Evolutionary conservation across 1,140 invertebrate species (phyloP).

Genomic region (Eriosoma lanigerum): DNA sequence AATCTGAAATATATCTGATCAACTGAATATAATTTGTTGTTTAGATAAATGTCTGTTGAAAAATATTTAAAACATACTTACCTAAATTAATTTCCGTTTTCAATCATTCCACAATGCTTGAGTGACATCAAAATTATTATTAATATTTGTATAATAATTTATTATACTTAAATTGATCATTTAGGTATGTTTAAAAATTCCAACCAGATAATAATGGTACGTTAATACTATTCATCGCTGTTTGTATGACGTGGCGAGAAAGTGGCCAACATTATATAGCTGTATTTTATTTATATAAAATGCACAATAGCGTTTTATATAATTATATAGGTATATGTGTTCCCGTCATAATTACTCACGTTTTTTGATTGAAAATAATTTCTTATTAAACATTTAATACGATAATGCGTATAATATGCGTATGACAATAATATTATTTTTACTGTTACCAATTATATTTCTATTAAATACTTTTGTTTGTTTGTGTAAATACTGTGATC

Average conservation of each 20-base stretch:
- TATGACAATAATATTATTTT: neutral
- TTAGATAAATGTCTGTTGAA: too few relatives aligned
- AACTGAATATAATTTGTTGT: too few relatives aligned
- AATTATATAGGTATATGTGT: neutral
- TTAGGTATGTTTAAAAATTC: neutral
- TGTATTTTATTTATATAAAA: constrained; percentile 18
- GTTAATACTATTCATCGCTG: neutral
- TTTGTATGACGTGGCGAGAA: constrained; percentile 35
- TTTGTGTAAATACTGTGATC: neutral
- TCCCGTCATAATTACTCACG: constrained; percentile 9
- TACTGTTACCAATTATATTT: neutral
- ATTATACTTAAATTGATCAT: neutral
- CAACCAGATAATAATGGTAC: too few relatives aligned
- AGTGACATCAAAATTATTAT: too few relatives aligned
- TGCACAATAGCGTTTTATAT: neutral
- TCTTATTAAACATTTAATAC: neutral
- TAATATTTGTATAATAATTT: too few relatives aligned
- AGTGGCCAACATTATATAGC: constrained; percentile 8
- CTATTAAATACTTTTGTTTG: constrained; percentile 8
- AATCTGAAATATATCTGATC: too few relatives aligned
- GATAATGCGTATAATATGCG: too few relatives aligned
- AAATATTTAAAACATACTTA: too few relatives aligned
- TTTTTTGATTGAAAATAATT: neutral
- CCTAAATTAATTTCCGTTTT: too few relatives aligned
- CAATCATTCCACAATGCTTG: too few relatives aligned